Evolutionary conservation across 2,888 invertebrate genomes (phyloP), one percentile per base, ranked within the genome.

Genomic region (Chorisops tibialis): DNA sequence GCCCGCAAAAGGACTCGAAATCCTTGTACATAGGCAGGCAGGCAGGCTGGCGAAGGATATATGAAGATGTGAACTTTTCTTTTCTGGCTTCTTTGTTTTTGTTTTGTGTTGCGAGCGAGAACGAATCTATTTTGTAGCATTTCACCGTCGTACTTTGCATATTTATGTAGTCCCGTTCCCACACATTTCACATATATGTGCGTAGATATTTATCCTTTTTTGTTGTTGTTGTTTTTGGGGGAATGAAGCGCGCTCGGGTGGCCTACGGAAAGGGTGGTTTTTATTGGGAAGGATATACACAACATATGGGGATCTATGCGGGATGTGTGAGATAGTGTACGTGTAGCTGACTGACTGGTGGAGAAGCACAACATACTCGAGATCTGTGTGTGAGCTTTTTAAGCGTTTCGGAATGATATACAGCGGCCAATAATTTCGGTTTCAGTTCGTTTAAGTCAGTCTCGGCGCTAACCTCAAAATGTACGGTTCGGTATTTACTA

Each of bases 391-490:
- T 56, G 56, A 56, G 56, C 56, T 56, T 56, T 60, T 60, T 60
- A 60, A 60, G 49, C 49, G 22, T 60, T 49, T 60, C 47, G 21
- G 48, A 49, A 60, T 60, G 60, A 60, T 60, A 60, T 60, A 60
- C 59, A 59, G 47, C 63, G 58, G 64, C 64, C 63, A 66, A 59
- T 56, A 64, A 52, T 60, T 59, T 54, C 48, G 47, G 60, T 43
- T 56, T 67, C 67, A 78, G 78, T 78, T 76, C 77, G 75, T 76
- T 76, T 75, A 77, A 77, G 77, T 76, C 78, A 75, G 77, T 78
- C 77, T 76, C 76, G 76, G 74, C 76, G 74, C 73, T 72, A 72
- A 76, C 75, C 75, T 65, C 62, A 65, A 66, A 63, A 65, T 66
- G 65, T 66, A 63, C 65, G 66, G 66, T 64, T 65, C 65, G 62